These are phyloP conservation scores for Atta colombica DNA, from an alignment of 1,140 invertebrate species.

Conservation along the genomic window DNA sequence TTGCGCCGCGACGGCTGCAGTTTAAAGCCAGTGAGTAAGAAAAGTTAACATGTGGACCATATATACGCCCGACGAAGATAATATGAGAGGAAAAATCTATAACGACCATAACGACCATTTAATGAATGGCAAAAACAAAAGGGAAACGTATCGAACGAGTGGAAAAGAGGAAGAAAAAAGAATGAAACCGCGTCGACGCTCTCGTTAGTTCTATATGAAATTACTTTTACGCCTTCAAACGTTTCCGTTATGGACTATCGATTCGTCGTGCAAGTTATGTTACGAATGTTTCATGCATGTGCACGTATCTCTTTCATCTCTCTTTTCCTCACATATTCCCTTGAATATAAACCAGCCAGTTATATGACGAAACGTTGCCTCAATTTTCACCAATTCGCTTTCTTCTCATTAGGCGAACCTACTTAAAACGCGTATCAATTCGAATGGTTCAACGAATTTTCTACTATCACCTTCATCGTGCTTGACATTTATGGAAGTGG, in stretches of 20 bases:
- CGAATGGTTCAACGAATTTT: background rate
- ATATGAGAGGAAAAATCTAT: background rate
- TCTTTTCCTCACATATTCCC: background rate
- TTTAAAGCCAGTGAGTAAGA: conserved; percentile 35
- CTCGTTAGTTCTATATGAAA: conserved; percentile 42
- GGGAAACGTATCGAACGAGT: conserved; percentile 15
- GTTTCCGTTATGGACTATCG: conserved; percentile 27
- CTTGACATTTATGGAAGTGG: background rate
- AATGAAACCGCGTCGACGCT: background rate
- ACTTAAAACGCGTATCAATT: background rate
- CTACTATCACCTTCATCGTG: background rate
- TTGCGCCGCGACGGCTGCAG: conserved; percentile 15
- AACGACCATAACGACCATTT: conserved; percentile 24
- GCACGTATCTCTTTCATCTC: background rate
- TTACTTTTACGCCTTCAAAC: conserved; percentile 48
- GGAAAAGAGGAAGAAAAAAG: background rate
- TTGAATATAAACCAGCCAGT: background rate
- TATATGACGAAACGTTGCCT: background rate
- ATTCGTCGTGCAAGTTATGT: conserved; percentile 15
- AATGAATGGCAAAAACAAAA: conserved; percentile 20
- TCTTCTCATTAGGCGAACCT: conserved; percentile 45
- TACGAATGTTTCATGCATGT: conserved; percentile 10
- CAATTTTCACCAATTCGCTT: conserved; percentile 50
- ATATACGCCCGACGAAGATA: conserved; percentile 10
- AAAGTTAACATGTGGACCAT: conserved; percentile 16